phyloP scores from a whole-genome alignment of 2,113 vertebrate genomes.

The Protomyctophum bolini region DNA sequence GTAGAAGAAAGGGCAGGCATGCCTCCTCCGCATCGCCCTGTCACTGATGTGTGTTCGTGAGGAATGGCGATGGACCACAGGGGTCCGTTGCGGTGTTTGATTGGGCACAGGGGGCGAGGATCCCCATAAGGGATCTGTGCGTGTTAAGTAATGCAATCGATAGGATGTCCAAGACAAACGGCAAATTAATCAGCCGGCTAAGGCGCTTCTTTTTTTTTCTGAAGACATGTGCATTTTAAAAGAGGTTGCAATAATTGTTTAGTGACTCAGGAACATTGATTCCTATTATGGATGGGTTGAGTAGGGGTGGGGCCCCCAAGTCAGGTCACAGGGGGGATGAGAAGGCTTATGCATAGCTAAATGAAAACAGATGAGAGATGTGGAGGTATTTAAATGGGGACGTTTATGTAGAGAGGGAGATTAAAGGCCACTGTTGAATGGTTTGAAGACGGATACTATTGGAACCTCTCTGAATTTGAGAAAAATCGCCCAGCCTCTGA shows the following conservation, averaged over 20 bases:
- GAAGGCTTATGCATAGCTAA: conserved; percentile 81
- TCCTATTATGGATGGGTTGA: conserved; percentile 86
- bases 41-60: conserved; percentile 50
- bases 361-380: conserved; percentile 68
- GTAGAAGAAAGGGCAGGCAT: conserved; percentile 32
- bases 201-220: conserved; percentile 75
- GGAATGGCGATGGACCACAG: conserved; percentile 26
- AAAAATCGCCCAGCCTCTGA: too few relatives aligned
- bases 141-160: conserved; percentile 80
- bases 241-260: conserved; percentile 85
- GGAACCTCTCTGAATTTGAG: background rate
- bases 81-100: conserved; percentile 61
- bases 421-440: conserved; percentile 7
- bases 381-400: conserved; percentile 35
- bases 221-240: conserved; percentile 85
- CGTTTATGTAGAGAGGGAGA: background rate
- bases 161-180: conserved; percentile 77
- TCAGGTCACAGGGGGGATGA: conserved; percentile 79
- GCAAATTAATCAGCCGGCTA: conserved; percentile 84
- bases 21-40: conserved; percentile 45
- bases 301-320: conserved; percentile 62
- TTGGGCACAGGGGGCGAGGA: conserved; percentile 54
- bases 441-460: background rate
- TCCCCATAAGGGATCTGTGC: conserved; percentile 44
- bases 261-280: conserved; percentile 87